Base-by-base conservation (phyloP, 2,113 vertebrate species). In the Pomatorhinus ruficollis region DNA sequence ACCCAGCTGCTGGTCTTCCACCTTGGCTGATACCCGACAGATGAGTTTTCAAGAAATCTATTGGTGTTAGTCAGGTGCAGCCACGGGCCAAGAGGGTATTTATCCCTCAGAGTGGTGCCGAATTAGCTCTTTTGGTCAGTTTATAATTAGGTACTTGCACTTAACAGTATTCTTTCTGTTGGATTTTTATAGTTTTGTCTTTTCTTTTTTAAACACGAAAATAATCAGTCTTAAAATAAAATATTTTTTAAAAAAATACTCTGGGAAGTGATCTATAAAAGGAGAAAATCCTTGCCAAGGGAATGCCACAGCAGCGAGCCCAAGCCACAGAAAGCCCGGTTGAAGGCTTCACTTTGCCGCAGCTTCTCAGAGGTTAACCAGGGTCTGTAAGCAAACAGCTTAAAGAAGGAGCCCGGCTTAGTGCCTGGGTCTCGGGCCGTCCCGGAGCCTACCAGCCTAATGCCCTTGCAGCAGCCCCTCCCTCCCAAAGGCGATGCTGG, bases 321-420 rank as follows among this genome's bases (percentile, higher is more conserved):
- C 59, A 70, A 87, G 78, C 91, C 94, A 0, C 90, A 93, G 89
- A 50, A 68, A 69, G 64, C 76, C 57, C 15, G 0, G 37, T 8
- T 40, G 57, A 61, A 56, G 89, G 83, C 83, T 92, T 37, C 54
- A 37, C 64, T 93, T 88, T 79, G 23, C 95, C 70, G 1, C 89
- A 95, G 85, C 83, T 90, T 24, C 84, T 95, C 80, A 57, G 87
- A 96, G 95, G 95, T 97, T 96, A 97, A 81, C 68, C 95, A 75
- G 95, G 96, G 91, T 95, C 95, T 88, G 84, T 49, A n/a, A 79
- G 92, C 71, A 97, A 95, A 95, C 75, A 86, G 95, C 96, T 97
- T 96, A 97, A 92, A 89, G 91, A 83, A 87, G 66, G 87, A 97
- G 64, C 91, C 69, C 70, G 12, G 94, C 95, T 97, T 95, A 96